phyloP scores from a whole-genome alignment of 1,140 invertebrate genomes.

The Rhynchophorus ferrugineus region DNA sequence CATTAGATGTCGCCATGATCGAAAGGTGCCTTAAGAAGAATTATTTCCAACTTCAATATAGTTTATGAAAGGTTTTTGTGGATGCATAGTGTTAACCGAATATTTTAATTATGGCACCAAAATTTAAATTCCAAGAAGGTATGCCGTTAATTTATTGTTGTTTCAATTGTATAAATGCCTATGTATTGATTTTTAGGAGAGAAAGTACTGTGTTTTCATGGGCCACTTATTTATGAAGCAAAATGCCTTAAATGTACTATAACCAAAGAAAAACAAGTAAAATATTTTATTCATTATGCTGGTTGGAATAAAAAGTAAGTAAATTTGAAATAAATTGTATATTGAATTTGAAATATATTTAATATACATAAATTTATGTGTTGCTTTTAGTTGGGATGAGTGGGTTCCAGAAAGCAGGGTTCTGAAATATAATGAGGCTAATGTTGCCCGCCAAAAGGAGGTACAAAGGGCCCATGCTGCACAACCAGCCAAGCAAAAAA shows the following conservation, averaged over 20 bases:
- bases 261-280: conserved; percentile 75
- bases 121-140: conserved; percentile 61
- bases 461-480: conserved; percentile 73
- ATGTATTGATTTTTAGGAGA: conserved; percentile 59
- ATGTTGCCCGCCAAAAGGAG: conserved; percentile 85
- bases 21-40: too few relatives aligned
- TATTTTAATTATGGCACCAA: conserved; percentile 40
- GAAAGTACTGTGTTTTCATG: conserved; percentile 94
- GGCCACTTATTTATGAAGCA: conserved; percentile 89
- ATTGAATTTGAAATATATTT: not conserved
- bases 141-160: conserved; percentile 17
- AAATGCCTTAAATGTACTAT: conserved; percentile 84
- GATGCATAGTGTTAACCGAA: too few relatives aligned
- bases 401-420: conserved; percentile 93
- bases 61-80: too few relatives aligned
- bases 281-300: conserved; percentile 94
- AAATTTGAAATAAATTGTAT: not conserved
- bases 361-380: conserved; percentile 4
- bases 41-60: too few relatives aligned
- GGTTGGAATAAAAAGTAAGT: conserved; percentile 95
- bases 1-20: too few relatives aligned
- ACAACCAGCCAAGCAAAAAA: conserved; percentile 57
- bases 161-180: conserved; percentile 16
- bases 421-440: conserved; percentile 86
- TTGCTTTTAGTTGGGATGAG: conserved; percentile 85